phyloP scores from a whole-genome alignment of 2,888 invertebrate species.

The Nipponacmea schrenckii region DNA sequence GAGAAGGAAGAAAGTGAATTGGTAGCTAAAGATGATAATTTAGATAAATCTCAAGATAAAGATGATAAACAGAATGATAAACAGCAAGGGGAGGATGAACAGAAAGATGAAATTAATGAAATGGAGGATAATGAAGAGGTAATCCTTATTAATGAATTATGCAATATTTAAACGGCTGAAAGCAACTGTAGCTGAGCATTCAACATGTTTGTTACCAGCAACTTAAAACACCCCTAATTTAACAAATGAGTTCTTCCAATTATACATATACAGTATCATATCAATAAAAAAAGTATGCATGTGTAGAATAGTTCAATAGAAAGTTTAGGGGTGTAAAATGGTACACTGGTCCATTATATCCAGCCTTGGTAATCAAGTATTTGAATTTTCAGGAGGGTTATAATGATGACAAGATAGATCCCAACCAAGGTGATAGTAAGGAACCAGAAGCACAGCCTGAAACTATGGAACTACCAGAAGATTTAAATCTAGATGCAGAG shows the following conservation, averaged over 20 bases:
- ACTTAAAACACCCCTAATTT: no score
- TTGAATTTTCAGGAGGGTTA: conserved; percentile 49
- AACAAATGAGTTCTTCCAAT: no score
- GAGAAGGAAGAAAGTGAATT: conserved; percentile 74
- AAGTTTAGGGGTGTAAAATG: no score
- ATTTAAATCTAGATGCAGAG: conserved; percentile 80
- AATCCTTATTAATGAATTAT: no score
- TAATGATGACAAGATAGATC: conserved; percentile 61
- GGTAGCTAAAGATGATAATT: conserved; percentile 78
- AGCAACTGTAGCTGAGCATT: no score
- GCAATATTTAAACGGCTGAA: no score
- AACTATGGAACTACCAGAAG: conserved; percentile 87
- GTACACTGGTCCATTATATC: no score
- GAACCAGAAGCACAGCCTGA: conserved; percentile 76
- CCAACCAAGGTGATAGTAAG: conserved; percentile 11
- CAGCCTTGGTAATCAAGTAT: neutral
- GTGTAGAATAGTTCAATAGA: no score
- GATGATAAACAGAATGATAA: conserved; percentile 69
- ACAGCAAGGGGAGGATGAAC: conserved; percentile 74
- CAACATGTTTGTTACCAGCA: no score
- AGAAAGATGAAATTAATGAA: conserved; percentile 74
- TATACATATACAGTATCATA: no score
- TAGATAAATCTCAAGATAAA: conserved; percentile 48
- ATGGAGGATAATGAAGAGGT: conserved; percentile 46
- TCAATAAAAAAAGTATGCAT: no score